phyloP scores from a whole-genome alignment of 2,888 invertebrate genomes.

The Drosophila conformis region DNA sequence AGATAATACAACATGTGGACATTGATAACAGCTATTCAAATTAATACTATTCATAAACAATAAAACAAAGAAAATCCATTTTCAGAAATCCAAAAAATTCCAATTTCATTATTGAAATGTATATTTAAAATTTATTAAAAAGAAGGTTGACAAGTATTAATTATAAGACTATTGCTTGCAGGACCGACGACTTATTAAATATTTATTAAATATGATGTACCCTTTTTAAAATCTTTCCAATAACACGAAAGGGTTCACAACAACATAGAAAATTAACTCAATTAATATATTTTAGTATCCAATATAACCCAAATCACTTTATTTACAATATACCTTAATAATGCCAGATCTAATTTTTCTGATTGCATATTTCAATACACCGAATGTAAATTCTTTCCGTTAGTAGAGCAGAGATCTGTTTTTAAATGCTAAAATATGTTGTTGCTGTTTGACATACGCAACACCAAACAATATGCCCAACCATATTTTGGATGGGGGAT shows the following conservation, averaged over 20 bases:
- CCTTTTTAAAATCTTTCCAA: not conserved
- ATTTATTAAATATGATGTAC: not conserved
- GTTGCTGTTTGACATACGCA: conserved; percentile 13
- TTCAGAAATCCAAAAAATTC: not conserved
- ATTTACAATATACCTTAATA: not conserved
- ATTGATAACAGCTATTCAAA: not conserved
- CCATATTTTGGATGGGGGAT: conserved; percentile 15
- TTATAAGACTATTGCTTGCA: not conserved
- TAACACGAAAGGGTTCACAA: too few species aligned
- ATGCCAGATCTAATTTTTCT: not conserved
- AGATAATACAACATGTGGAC: not conserved
- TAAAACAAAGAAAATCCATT: not conserved
- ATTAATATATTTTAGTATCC: too few species aligned
- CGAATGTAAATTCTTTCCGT: not conserved
- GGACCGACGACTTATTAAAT: not conserved
- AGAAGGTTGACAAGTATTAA: not conserved
- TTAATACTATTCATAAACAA: not conserved
- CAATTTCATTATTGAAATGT: not conserved
- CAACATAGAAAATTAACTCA: too few species aligned
- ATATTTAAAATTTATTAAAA: not conserved
- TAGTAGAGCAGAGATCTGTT: conserved; percentile 2
- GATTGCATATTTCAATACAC: not conserved
- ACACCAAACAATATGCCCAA: conserved; percentile 46
- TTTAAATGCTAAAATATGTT: conserved; percentile 8
- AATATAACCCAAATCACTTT: not conserved